phyloP scores from a whole-genome alignment of 2,113 vertebrate genomes.

The Festucalex cinctus region DNA sequence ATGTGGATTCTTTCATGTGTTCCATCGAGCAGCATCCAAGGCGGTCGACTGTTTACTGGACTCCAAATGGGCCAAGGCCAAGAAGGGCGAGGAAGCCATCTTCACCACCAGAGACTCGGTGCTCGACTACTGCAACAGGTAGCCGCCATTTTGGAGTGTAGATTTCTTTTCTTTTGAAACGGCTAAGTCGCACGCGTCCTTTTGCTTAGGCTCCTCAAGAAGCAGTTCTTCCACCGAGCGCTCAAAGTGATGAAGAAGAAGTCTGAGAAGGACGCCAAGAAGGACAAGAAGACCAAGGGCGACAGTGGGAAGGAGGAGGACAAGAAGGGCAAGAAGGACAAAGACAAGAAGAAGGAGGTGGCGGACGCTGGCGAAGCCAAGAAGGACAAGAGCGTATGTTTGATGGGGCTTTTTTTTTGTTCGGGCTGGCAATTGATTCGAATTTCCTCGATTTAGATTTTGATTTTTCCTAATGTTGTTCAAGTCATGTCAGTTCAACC shows the following conservation, averaged over 20 bases:
- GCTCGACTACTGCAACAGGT: conserved; percentile 98
- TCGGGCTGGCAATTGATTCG: no score
- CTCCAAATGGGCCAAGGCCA: conserved; percentile 97
- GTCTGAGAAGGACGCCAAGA: conserved; percentile 88
- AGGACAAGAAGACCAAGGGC: conserved; percentile 84
- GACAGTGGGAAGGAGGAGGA: conserved; percentile 72
- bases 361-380: conserved; percentile 70
- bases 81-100: conserved; percentile 92
- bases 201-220: conserved; percentile 86
- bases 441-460: no score
- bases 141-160: not conserved
- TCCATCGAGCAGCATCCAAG: conserved; percentile 82
- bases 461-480: no score
- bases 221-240: conserved; percentile 95
- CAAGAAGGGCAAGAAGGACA: conserved; percentile 87
- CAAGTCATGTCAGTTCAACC: no score
- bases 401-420: not conserved
- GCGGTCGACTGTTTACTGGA: conserved; percentile 96
- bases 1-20: conserved; percentile 8
- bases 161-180: not conserved
- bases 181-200: no score
- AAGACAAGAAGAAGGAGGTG: conserved; percentile 70
- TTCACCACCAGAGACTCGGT: conserved; percentile 95
- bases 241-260: conserved; percentile 99
- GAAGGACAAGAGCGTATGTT: conserved; percentile 77